Percentiles rank a stretch among this genome's conserved stretches.
These are phyloP conservation scores for Ophioninae sp. DNA, from an alignment of 2,888 invertebrate genomes.

Conservation along the genomic window DNA sequence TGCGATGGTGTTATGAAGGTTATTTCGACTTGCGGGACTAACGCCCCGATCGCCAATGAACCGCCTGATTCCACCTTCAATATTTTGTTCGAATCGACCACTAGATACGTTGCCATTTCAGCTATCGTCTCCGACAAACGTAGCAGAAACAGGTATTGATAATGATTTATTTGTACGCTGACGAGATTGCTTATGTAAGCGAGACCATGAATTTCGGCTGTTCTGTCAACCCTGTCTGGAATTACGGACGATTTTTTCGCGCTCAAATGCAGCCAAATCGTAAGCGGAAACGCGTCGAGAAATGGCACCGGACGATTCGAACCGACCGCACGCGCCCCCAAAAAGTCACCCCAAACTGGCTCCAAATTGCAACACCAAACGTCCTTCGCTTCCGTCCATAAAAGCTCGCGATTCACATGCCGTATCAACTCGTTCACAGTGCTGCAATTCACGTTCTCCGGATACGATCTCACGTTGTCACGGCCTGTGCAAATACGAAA, in stretches of 20 bases:
- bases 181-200: constrained; percentile 92
- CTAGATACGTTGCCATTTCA: constrained; percentile 90
- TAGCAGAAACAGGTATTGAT: constrained; percentile 94
- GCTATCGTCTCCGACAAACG: constrained; percentile 91
- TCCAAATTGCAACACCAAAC: constrained; percentile 95
- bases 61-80: constrained; percentile 82
- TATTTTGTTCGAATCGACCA: constrained; percentile 89
- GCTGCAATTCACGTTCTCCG: constrained; percentile 79
- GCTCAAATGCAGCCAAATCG: constrained; percentile 89
- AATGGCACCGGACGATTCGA: constrained; percentile 89
- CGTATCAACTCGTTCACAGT: constrained; percentile 83
- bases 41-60: constrained; percentile 88
- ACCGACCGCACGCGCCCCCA: constrained; percentile 90
- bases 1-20: constrained; percentile 93
- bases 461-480: constrained; percentile 72
- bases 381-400: constrained; percentile 93
- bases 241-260: constrained; percentile 71
- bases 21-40: constrained; percentile 93
- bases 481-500: constrained; percentile 74
- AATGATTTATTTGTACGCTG: constrained; percentile 95
- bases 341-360: constrained; percentile 96
- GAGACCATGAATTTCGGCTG: constrained; percentile 89
- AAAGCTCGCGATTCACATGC: constrained; percentile 80
- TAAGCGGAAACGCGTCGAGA: constrained; percentile 92
- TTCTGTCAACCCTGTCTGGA: constrained; percentile 67